Conservation (phyloP, 2,888 invertebrate genomes). For the Tridacna crocea region DNA sequence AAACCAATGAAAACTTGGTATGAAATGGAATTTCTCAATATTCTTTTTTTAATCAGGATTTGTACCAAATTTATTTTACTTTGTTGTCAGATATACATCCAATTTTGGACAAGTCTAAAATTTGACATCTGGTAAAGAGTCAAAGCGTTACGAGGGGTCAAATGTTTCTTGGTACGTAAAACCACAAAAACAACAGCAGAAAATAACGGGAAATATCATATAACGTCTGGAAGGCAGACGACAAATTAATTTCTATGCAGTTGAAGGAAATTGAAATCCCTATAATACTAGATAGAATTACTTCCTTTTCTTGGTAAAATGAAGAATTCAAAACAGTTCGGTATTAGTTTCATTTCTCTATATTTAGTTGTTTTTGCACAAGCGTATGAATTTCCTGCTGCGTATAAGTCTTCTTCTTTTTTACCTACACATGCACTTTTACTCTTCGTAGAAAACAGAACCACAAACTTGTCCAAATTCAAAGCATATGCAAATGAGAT, state of each 20-base stretch:
- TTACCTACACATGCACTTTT: too few species aligned
- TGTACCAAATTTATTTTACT: not conserved
- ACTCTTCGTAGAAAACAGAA: not conserved
- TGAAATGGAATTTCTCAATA: too few species aligned
- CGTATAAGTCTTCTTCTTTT: too few species aligned
- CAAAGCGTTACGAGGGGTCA: not conserved
- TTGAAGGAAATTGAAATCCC: conserved; percentile 19
- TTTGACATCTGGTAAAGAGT: not conserved
- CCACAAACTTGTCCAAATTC: not conserved
- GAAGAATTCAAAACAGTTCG: too few species aligned
- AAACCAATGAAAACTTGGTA: too few species aligned
- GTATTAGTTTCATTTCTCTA: too few species aligned
- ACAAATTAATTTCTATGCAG: conserved; percentile 7
- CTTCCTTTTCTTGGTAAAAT: conserved; percentile 10
- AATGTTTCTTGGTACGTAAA: not conserved
- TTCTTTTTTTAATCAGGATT: too few species aligned
- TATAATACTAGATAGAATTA: not conserved
- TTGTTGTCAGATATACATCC: not conserved
- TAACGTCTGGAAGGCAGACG: conserved; percentile 9
- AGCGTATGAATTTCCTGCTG: too few species aligned
- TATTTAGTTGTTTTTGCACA: too few species aligned
- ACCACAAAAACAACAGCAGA: not conserved
- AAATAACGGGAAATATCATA: not conserved
- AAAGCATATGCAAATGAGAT: too few species aligned
- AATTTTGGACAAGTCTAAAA: not conserved